phyloP scores from a whole-genome alignment of 2,888 invertebrate genomes.

The Harpalus rubripes region DNA sequence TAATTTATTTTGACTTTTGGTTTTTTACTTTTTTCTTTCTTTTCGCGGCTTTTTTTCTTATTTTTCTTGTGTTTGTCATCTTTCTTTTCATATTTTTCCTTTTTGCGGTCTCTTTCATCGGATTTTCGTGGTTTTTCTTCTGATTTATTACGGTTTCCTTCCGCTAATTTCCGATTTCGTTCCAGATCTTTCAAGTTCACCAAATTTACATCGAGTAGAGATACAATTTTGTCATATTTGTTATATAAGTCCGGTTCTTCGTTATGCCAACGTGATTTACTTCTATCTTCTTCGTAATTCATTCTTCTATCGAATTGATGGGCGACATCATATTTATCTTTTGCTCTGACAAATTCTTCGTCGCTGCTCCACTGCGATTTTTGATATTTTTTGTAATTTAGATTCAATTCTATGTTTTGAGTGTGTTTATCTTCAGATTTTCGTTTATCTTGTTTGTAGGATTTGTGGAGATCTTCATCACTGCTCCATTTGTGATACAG shows the following conservation, averaged over 20 bases:
- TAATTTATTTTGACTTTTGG: constrained; percentile 58
- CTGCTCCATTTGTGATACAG: constrained; percentile 62
- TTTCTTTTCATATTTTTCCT: constrained; percentile 45
- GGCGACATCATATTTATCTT: constrained; percentile 32
- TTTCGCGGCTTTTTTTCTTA: constrained; percentile 48
- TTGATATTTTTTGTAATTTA: constrained; percentile 16
- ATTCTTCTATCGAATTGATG: constrained; percentile 1
- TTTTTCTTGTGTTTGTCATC: constrained; percentile 60
- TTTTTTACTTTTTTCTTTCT: constrained; percentile 44
- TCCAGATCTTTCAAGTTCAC: constrained; percentile 44
- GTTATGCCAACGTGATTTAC: no score
- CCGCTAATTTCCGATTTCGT: constrained; percentile 19
- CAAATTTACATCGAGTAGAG: constrained; percentile 50
- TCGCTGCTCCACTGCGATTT: constrained; percentile 58
- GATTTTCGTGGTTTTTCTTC: constrained; percentile 17
- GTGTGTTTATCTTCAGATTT: constrained; percentile 38
- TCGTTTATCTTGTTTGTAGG: constrained; percentile 46
- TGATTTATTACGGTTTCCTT: constrained; percentile 57
- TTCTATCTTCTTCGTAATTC: not conserved
- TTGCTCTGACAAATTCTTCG: constrained; percentile 51
- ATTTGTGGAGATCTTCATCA: constrained; percentile 57
- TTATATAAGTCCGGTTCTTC: not conserved
- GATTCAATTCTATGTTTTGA: constrained; percentile 24
- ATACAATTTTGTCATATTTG: constrained; percentile 10
- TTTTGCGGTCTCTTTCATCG: constrained; percentile 57